Evolutionary conservation across 2,113 vertebrate genomes (phyloP).

Genomic region (Ceyx melanurus): DNA sequence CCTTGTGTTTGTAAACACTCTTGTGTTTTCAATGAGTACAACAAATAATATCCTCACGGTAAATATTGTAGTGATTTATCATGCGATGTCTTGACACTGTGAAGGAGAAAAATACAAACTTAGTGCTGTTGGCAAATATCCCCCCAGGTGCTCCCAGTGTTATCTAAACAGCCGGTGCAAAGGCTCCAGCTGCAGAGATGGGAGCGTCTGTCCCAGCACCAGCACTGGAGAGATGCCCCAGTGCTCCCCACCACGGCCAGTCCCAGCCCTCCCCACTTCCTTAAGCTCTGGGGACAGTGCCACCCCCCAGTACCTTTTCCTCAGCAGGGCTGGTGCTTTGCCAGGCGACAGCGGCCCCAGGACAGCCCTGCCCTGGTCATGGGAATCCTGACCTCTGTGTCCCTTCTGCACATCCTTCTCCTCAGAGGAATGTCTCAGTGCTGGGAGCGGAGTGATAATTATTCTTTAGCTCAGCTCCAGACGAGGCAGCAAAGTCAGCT

Average conservation of each 20-base stretch:
- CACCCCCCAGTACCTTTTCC: background rate
- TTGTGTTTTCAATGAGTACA: background rate
- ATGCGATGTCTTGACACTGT: background rate
- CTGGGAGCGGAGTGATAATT: background rate
- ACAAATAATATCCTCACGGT: background rate
- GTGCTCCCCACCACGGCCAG: background rate
- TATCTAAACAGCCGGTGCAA: background rate
- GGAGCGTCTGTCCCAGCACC: rapidly evolving
- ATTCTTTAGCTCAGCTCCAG: background rate
- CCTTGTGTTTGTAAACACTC: rapidly evolving
- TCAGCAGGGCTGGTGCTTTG: background rate
- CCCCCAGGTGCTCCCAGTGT: background rate
- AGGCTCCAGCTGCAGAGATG: background rate
- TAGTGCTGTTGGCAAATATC: background rate
- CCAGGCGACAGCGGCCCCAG: background rate
- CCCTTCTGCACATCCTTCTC: background rate
- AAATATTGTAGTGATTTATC: background rate
- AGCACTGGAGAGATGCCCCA: background rate
- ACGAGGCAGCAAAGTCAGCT: background rate
- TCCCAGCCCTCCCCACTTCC: background rate
- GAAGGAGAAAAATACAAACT: background rate
- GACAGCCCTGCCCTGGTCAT: background rate
- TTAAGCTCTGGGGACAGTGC: background rate
- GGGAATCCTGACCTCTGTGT: background rate
- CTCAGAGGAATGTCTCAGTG: background rate